Evolutionary conservation across 2,797 vertebrate species (phyloP).

Genomic region (Champsocephalus gunnari): DNA sequence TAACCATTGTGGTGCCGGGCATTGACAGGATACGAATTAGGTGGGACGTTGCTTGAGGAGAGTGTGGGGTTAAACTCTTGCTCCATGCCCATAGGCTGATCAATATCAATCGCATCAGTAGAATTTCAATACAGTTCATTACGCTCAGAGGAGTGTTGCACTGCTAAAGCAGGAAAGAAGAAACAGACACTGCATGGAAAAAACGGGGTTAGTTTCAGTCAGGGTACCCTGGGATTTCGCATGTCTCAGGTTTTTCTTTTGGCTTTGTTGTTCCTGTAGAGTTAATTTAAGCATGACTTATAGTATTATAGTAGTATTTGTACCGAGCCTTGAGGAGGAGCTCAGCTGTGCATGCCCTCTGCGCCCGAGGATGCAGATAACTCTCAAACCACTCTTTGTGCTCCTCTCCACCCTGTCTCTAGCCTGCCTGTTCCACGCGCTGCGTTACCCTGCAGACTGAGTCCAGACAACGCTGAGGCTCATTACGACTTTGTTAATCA

Average conservation of each 20-base stretch:
- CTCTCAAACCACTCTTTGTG: constrained; percentile 20
- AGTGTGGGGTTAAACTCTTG: background rate
- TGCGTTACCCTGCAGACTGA: background rate
- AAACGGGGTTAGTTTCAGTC: constrained; percentile 13
- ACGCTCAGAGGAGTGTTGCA: constrained; percentile 1
- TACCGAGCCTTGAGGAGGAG: constrained; percentile 43
- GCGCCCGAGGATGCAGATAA: constrained; percentile 27
- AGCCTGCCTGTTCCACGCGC: background rate
- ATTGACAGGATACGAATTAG: constrained; percentile 13
- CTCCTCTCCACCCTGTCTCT: constrained; percentile 7
- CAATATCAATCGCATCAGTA: constrained; percentile 34
- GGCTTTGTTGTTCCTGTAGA: constrained; percentile 47
- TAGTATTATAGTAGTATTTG: constrained; percentile 16
- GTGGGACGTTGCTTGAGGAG: constrained; percentile 6
- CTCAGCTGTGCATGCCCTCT: constrained; percentile 54
- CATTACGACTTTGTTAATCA: background rate
- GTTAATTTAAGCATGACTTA: constrained; percentile 54
- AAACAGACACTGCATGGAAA: background rate
- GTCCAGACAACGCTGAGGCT: constrained; percentile 1
- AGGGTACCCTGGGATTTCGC: constrained; percentile 22
- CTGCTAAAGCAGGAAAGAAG: constrained; percentile 7
- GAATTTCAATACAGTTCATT: constrained; percentile 15
- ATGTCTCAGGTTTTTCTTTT: constrained; percentile 33
- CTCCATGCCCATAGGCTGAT: constrained; percentile 28
- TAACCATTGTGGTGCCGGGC: constrained; percentile 3